These are phyloP conservation scores for Sylvilagus bachmani DNA, from an alignment of 2,113 vertebrate species.

Conservation along the genomic window DNA sequence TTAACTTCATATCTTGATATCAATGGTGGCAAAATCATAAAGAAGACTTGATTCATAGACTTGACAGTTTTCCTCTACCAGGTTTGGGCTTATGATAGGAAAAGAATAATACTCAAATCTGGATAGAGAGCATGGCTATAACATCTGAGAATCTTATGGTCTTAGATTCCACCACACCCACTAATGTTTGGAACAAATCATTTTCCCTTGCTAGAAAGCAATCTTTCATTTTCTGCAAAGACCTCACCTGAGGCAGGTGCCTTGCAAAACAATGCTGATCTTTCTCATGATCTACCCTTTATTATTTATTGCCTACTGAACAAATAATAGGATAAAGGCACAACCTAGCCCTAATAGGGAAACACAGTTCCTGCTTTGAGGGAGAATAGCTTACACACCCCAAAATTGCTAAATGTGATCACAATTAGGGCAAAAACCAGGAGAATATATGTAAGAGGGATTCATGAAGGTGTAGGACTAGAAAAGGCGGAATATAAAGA, in stretches of 20 bases:
- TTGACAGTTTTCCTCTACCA: not conserved
- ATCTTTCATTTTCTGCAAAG: not conserved
- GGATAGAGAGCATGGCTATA: not conserved
- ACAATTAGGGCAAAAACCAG: not conserved
- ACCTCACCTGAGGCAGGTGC: not conserved
- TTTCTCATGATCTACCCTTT: not conserved
- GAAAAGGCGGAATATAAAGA: not conserved
- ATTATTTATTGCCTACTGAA: not conserved
- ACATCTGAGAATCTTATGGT: not conserved
- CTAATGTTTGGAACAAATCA: not conserved
- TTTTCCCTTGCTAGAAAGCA: not conserved
- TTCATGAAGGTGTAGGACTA: not conserved
- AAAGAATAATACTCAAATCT: not conserved
- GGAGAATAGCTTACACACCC: not conserved
- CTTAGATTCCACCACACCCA: not conserved
- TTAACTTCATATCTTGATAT: not conserved
- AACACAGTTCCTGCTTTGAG: not conserved
- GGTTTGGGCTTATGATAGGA: not conserved
- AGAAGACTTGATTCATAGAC: not conserved
- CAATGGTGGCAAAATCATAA: not conserved
- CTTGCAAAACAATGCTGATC: not conserved
- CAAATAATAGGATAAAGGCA: not conserved
- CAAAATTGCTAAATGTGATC: not conserved
- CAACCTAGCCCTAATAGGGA: not conserved
- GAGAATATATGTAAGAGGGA: not conserved